Evolutionary conservation across 64 coral and sea anemone genomes (phyloP).

Genomic region (Pocillopora verrucosa): DNA sequence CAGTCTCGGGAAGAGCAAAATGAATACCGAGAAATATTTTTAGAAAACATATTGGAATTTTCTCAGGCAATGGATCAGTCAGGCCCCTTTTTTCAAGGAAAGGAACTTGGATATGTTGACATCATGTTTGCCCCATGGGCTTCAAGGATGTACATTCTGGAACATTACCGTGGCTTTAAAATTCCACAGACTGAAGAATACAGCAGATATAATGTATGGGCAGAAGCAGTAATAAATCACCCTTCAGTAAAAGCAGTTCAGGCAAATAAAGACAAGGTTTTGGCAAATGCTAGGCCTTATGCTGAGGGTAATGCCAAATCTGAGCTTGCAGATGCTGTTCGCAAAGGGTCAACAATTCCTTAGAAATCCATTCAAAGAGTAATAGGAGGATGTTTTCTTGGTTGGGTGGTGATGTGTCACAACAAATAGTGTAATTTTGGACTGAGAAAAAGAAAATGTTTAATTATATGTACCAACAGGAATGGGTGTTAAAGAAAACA

Average conservation of each 20-base stretch:
- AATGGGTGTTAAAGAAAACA: too few relatives aligned
- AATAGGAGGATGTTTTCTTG: too few relatives aligned
- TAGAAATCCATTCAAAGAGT: neutral
- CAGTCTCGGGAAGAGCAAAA: slow-evolving; percentile 47
- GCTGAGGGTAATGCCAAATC: slow-evolving; percentile 44
- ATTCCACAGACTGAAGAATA: slow-evolving; percentile 37
- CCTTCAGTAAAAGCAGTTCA: slow-evolving; percentile 36
- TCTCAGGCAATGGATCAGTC: slow-evolving; percentile 44
- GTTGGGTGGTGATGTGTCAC: too few relatives aligned
- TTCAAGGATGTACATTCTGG: slow-evolving; percentile 31
- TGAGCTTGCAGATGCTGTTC: slow-evolving; percentile 54
- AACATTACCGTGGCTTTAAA: slow-evolving; percentile 48
- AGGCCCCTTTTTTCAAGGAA: slow-evolving; percentile 44
- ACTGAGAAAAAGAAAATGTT: too few relatives aligned
- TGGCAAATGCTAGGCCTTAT: slow-evolving; percentile 38
- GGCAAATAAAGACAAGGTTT: slow-evolving; percentile 43
- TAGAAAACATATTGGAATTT: slow-evolving; percentile 22
- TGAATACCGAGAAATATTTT: slow-evolving; percentile 24
- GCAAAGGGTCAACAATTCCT: slow-evolving; percentile 11
- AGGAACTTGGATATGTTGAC: slow-evolving; percentile 41
- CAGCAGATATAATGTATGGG: slow-evolving; percentile 44
- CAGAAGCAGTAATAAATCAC: slow-evolving; percentile 29
- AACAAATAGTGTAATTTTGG: too few relatives aligned
- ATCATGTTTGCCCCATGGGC: slow-evolving; percentile 57
- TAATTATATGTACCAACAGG: too few relatives aligned